These are phyloP conservation scores for Chloebia gouldiae DNA, from an alignment of 2,113 vertebrate species.

Conservation along the genomic window DNA sequence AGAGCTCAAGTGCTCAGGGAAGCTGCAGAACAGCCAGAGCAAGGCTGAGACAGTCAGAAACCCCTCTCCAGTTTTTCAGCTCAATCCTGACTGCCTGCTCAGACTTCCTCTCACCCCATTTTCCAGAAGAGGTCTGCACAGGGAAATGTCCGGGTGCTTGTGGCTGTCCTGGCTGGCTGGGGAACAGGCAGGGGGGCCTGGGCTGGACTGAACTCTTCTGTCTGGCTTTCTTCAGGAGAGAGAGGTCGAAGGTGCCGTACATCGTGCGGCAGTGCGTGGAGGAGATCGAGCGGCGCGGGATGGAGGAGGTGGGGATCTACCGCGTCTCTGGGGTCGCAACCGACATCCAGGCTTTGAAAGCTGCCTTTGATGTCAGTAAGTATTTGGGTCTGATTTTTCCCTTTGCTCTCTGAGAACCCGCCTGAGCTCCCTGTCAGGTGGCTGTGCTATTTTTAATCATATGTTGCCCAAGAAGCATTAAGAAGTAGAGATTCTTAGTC, in stretches of 20 bases:
- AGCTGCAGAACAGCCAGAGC: neutral
- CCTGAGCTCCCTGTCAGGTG: neutral
- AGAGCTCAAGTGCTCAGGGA: neutral
- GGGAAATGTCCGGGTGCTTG: neutral
- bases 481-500: neutral
- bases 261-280: constrained; percentile 97
- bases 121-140: neutral
- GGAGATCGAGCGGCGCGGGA: constrained; percentile 94
- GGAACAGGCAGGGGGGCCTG: neutral
- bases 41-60: neutral
- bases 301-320: constrained; percentile 99
- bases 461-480: neutral
- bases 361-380: constrained; percentile 97
- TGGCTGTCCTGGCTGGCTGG: neutral
- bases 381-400: neutral
- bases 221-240: constrained; percentile 76
- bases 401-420: neutral
- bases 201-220: neutral
- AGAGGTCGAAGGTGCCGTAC: constrained; percentile 97
- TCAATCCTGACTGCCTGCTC: neutral
- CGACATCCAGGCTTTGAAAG: constrained; percentile 95
- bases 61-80: neutral
- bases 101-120: neutral
- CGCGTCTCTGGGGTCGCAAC: constrained; percentile 95
- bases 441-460: neutral